Evolutionary conservation across 2,113 vertebrate species (phyloP).

Genomic region (Rhea americana): DNA sequence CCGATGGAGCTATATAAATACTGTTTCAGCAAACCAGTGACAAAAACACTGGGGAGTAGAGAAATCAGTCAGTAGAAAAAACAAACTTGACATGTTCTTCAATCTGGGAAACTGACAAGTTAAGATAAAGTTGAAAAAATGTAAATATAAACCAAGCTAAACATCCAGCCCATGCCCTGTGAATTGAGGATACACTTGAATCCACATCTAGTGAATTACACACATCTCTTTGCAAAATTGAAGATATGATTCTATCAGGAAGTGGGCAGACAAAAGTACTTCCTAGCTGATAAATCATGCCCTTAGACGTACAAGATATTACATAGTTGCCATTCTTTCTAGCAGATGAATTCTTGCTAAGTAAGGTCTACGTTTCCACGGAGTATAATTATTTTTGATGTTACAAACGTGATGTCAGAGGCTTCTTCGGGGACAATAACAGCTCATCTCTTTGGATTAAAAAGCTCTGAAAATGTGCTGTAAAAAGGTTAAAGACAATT

Average conservation of each 20-base stretch:
- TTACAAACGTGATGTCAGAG: conserved; percentile 67
- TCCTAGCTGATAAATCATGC: conserved; percentile 65
- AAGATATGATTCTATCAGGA: conserved; percentile 55
- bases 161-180: conserved; percentile 70
- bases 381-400: conserved; percentile 66
- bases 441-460: conserved; percentile 76
- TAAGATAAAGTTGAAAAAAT: conserved; percentile 74
- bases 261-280: conserved; percentile 67
- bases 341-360: conserved; percentile 58
- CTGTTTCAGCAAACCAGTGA: conserved; percentile 77
- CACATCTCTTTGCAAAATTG: conserved; percentile 55
- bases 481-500: conserved; percentile 74
- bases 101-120: conserved; percentile 70
- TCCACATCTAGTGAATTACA: conserved; percentile 72
- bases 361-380: conserved; percentile 47
- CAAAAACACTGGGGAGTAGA: conserved; percentile 71
- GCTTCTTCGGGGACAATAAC: conserved; percentile 72
- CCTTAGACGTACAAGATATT: conserved; percentile 52
- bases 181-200: conserved; percentile 69
- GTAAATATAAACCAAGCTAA: conserved; percentile 76
- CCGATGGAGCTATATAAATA: conserved; percentile 80
- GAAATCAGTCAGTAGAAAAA: conserved; percentile 77
- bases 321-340: conserved; percentile 53
- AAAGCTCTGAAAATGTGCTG: conserved; percentile 68
- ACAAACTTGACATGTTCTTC: conserved; percentile 71